phyloP scores from a whole-genome alignment of 2,113 vertebrate genomes.

The Lophura nycthemera region DNA sequence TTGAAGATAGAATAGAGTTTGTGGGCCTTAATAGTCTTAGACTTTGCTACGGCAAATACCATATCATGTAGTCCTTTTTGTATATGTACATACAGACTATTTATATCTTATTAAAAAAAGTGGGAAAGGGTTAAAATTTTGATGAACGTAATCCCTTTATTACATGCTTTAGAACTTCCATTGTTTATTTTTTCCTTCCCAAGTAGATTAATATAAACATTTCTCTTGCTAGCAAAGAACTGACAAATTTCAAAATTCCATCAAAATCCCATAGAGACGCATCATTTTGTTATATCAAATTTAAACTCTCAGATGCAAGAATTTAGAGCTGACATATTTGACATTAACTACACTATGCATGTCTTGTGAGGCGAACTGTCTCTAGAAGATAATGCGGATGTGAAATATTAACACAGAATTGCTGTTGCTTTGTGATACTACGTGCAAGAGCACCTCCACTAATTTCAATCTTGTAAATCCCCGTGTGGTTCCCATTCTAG shows the following conservation, averaged over 20 bases:
- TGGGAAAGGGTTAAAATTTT: constrained; percentile 7
- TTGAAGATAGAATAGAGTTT: not conserved
- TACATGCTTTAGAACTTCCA: not conserved
- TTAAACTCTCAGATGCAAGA: not conserved
- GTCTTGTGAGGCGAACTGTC: not conserved
- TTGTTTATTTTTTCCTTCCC: not conserved
- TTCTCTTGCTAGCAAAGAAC: not conserved
- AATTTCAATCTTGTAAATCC: not conserved
- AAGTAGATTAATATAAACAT: not conserved
- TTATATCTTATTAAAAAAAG: not conserved
- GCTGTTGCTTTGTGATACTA: not conserved
- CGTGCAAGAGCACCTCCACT: not conserved
- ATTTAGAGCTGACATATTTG: not conserved
- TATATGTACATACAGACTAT: not conserved
- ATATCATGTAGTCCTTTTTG: not conserved
- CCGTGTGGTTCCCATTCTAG: not conserved
- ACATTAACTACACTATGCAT: not conserved
- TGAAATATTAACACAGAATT: not conserved
- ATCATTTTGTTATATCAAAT: not conserved
- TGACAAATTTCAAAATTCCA: constrained; percentile 32
- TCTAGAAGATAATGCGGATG: not conserved
- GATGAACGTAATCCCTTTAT: not conserved
- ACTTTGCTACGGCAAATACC: not conserved
- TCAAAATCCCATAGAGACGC: not conserved
- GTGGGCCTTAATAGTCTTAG: not conserved